phyloP scores from a whole-genome alignment of 2,888 invertebrate genomes.

The Melanophora roralis region DNA sequence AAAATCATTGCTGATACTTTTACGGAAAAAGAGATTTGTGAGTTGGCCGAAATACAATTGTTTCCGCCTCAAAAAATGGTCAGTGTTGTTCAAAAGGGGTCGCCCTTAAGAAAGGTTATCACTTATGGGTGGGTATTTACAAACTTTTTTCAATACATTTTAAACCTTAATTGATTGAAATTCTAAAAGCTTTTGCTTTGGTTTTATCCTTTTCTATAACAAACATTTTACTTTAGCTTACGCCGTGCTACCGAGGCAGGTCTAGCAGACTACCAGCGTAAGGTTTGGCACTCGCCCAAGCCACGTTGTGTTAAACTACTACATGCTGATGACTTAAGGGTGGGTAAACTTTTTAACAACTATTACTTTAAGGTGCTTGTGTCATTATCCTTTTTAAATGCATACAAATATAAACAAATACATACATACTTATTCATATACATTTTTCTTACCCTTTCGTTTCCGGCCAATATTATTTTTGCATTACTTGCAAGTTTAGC shows the following conservation, averaged over 20 bases:
- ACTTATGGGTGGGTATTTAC: conserved; percentile 79
- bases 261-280: conserved; percentile 79
- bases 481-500: too few species aligned
- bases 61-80: conserved; percentile 80
- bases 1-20: conserved; percentile 83
- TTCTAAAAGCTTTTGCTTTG: too few species aligned
- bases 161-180: too few species aligned
- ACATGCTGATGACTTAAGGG: conserved; percentile 74
- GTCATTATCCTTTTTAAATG: neutral
- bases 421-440: neutral
- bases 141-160: too few species aligned
- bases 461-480: too few species aligned
- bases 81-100: conserved; percentile 79
- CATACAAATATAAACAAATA: neutral
- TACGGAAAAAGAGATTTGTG: conserved; percentile 83
- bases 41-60: conserved; percentile 81
- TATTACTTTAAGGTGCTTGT: conserved; percentile 30
- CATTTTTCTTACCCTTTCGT: too few species aligned
- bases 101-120: conserved; percentile 81
- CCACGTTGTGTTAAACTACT: conserved; percentile 79
- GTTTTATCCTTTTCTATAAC: too few species aligned
- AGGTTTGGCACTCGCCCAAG: conserved; percentile 80
- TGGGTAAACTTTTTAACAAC: conserved; percentile 63
- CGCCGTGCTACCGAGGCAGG: conserved; percentile 81
- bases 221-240: conserved; percentile 75